Conservation (phyloP, 2,888 invertebrate species). For the Laothoe populi region DNA sequence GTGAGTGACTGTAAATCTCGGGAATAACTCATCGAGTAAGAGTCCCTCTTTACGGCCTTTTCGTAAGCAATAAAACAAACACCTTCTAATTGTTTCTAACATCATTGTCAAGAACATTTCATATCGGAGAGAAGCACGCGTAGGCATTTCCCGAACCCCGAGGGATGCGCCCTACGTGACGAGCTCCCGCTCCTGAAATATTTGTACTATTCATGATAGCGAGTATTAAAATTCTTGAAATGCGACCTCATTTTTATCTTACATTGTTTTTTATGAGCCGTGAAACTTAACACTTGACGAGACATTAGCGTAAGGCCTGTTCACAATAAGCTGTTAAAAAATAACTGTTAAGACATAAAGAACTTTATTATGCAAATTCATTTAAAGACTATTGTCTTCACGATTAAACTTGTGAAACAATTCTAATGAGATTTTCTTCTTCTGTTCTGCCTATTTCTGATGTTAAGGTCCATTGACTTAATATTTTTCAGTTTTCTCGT, state of each 20-base stretch:
- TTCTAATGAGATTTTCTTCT: too few species aligned
- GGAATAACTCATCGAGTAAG: too few species aligned
- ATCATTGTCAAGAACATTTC: conserved; percentile 59
- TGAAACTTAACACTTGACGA: conserved; percentile 18
- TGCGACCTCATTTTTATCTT: conserved; percentile 50
- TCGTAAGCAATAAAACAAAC: neutral
- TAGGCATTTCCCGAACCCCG: conserved; percentile 71
- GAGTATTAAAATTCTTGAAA: conserved; percentile 72
- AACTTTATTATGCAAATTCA: too few species aligned
- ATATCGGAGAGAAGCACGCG: conserved; percentile 71
- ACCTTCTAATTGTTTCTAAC: conserved; percentile 20
- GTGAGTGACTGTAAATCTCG: too few species aligned
- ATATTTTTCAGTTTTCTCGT: too few species aligned
- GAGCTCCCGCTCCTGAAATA: conserved; percentile 71
- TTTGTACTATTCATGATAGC: conserved; percentile 76
- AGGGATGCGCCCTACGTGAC: conserved; percentile 67
- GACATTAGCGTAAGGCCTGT: neutral
- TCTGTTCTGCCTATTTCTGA: too few species aligned
- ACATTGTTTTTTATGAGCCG: conserved; percentile 42
- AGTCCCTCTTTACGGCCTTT: neutral
- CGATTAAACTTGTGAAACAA: too few species aligned
- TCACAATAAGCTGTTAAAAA: neutral
- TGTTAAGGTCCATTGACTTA: too few species aligned
- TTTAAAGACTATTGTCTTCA: too few species aligned
- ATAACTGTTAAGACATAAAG: too few species aligned